These are phyloP conservation scores for Limnodromus scolopaceus DNA, from an alignment of 2,797 vertebrate genomes.

Conservation along the genomic window DNA sequence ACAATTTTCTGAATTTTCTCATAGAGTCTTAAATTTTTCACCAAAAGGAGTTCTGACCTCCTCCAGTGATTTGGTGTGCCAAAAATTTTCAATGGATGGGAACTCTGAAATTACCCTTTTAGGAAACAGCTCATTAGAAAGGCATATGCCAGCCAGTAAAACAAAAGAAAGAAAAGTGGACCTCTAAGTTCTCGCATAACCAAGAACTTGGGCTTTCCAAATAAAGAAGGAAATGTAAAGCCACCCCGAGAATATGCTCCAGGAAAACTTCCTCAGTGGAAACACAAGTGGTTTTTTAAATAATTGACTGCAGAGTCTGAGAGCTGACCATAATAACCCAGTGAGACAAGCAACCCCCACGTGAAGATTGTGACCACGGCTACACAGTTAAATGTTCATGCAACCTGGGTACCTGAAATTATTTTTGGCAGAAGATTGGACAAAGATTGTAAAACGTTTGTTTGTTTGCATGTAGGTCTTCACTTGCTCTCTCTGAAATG, in stretches of 20 bases:
- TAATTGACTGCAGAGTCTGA: not conserved
- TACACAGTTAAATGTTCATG: not conserved
- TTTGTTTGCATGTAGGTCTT: slow-evolving; percentile 24
- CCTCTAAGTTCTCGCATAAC: not conserved
- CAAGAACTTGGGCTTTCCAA: not conserved
- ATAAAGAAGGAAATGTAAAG: not conserved
- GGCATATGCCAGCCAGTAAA: not conserved
- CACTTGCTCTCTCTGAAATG: not conserved
- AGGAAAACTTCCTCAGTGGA: not conserved
- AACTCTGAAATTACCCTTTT: not conserved
- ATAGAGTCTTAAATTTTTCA: not conserved
- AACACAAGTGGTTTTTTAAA: not conserved
- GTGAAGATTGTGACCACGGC: not conserved
- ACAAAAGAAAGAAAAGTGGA: not conserved
- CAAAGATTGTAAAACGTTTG: not conserved
- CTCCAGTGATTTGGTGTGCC: not conserved
- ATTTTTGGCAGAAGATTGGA: not conserved
- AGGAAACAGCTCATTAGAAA: not conserved
- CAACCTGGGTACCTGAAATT: not conserved
- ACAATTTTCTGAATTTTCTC: not conserved
- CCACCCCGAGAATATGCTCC: not conserved
- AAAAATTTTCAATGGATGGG: not conserved
- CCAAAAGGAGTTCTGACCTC: not conserved
- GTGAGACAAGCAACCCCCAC: not conserved
- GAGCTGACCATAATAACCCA: not conserved